These are phyloP conservation scores for Lasioglossum calceatum DNA, from an alignment of 2,888 invertebrate genomes.

Conservation along the genomic window DNA sequence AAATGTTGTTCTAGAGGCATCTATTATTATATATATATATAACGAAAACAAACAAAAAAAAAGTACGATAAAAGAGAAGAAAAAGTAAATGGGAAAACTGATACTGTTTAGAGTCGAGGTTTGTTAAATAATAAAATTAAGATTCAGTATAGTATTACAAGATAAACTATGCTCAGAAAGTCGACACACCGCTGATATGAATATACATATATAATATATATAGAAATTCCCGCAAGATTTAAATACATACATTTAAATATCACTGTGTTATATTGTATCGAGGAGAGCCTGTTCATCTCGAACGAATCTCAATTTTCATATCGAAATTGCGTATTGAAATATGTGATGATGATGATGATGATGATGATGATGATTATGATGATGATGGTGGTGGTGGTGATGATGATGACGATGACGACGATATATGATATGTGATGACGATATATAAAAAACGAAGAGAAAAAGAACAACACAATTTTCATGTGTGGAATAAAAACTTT, in stretches of 20 bases:
- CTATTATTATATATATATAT: constrained; percentile 17
- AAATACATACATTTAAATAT: constrained; percentile 21
- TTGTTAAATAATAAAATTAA: constrained; percentile 59
- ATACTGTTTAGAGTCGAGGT: constrained; percentile 41
- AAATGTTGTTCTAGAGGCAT: constrained; percentile 41
- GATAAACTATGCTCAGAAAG: constrained; percentile 50
- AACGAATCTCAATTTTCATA: constrained; percentile 25
- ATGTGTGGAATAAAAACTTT: constrained; percentile 20
- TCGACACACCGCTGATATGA: constrained; percentile 27
- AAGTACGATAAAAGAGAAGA: constrained; percentile 2
- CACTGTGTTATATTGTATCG: constrained; percentile 15
- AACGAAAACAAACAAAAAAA: background rate
- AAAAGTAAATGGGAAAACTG: constrained; percentile 19
- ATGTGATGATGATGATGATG: constrained; percentile 8
- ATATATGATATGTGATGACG: constrained; percentile 5
- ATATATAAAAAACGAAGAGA: constrained; percentile 5
- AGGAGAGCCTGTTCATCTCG: background rate
- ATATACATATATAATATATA: background rate
- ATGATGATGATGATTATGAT: background rate
- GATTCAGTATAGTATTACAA: constrained; percentile 41
- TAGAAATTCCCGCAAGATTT: constrained; percentile 26
- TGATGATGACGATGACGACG: background rate
- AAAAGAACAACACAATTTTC: constrained; percentile 7
- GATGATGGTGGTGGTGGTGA: background rate
- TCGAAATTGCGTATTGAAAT: constrained; percentile 30